These are phyloP conservation scores for Lanius collurio DNA, from an alignment of 2,113 vertebrate species.

Conservation along the genomic window DNA sequence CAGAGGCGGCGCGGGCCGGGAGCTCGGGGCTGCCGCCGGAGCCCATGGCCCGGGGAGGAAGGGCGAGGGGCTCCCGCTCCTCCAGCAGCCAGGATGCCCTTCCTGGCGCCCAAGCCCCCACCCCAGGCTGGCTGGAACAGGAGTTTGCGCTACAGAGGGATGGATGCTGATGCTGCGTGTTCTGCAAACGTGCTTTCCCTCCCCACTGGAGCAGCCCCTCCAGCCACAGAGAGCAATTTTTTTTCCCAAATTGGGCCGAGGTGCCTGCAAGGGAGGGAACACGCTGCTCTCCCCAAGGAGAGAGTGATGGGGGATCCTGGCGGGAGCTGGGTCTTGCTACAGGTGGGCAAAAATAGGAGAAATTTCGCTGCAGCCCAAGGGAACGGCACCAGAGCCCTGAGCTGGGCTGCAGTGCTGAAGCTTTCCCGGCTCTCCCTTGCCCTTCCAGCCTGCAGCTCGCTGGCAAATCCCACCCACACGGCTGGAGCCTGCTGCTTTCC, in stretches of 20 bases:
- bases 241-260: accelerated
- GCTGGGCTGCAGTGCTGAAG: not conserved
- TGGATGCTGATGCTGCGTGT: not conserved
- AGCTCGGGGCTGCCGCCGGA: not conserved
- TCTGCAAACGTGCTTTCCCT: not conserved
- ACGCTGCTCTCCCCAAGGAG: not conserved
- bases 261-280: not conserved
- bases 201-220: not conserved
- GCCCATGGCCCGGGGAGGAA: not conserved
- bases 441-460: not conserved
- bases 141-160: accelerated
- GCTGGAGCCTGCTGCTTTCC: not conserved
- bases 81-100: not conserved
- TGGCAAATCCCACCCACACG: not conserved
- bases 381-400: accelerated
- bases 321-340: not conserved
- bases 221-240: not conserved
- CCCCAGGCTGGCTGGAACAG: not conserved
- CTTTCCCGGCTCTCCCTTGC: not conserved
- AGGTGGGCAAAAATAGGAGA: not conserved
- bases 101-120: not conserved
- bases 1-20: not conserved
- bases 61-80: not conserved
- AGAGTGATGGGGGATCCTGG: accelerated
- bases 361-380: not conserved